Evolutionary conservation across 2,888 invertebrate genomes (phyloP).

Genomic region (Stictocephala bisonia): DNA sequence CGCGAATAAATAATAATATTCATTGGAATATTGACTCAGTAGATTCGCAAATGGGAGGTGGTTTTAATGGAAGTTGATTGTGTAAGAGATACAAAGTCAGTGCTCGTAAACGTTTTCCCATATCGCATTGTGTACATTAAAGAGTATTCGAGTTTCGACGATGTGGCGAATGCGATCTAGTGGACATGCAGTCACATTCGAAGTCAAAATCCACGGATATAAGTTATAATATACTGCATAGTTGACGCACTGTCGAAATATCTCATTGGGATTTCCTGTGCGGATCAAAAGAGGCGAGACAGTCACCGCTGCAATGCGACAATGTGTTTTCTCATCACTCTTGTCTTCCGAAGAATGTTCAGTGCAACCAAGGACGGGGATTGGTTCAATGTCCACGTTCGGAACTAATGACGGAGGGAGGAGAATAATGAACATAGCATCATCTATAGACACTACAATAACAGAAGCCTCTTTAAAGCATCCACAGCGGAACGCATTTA

Average conservation of each 20-base stretch:
- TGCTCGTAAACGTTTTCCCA: too few relatives aligned
- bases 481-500: constrained; percentile 61
- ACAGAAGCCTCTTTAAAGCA: constrained; percentile 59
- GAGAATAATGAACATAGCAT: constrained; percentile 56
- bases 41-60: too few relatives aligned
- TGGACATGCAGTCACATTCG: too few relatives aligned
- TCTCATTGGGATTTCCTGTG: constrained; percentile 24
- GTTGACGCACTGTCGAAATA: constrained; percentile 41
- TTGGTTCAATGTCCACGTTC: constrained; percentile 60
- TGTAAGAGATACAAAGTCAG: too few relatives aligned
- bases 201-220: too few relatives aligned
- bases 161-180: too few relatives aligned
- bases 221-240: constrained; percentile 32
- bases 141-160: too few relatives aligned
- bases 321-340: not conserved
- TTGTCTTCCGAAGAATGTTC: constrained; percentile 47
- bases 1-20: too few relatives aligned
- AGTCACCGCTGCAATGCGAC: constrained; percentile 27
- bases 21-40: too few relatives aligned
- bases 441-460: constrained; percentile 47
- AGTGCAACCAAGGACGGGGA: constrained; percentile 61
- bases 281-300: constrained; percentile 7
- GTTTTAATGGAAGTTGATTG: too few relatives aligned
- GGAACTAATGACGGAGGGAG: too few relatives aligned
- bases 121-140: too few relatives aligned